These are phyloP conservation scores for Platorchestia sp. DNA, from an alignment of 1,140 invertebrate species.

Conservation along the genomic window DNA sequence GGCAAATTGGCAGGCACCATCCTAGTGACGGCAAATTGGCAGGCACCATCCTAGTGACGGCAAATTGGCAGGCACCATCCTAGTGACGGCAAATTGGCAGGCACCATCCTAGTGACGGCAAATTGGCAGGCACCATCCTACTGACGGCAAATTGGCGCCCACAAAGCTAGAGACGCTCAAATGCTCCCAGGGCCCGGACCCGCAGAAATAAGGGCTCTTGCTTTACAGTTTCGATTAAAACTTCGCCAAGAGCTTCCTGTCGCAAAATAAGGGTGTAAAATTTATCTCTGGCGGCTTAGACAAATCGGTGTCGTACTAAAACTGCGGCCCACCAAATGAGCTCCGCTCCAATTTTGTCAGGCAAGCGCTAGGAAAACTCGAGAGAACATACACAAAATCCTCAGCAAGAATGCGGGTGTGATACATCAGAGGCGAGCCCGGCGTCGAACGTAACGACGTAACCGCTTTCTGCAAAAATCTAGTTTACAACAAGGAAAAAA, in stretches of 20 bases:
- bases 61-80: not conserved
- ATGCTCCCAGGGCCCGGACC: not conserved
- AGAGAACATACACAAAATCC: not conserved
- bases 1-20: too few species aligned
- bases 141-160: not conserved
- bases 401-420: not conserved
- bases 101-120: not conserved
- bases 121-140: not conserved
- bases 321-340: not conserved
- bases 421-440: not conserved
- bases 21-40: not conserved
- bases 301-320: slow-evolving; percentile 24
- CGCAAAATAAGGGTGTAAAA: not conserved
- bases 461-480: too few species aligned
- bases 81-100: not conserved
- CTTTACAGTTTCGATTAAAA: slow-evolving; percentile 37
- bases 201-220: slow-evolving; percentile 8
- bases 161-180: not conserved
- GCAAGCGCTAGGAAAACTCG: not conserved
- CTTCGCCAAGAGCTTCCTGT: slow-evolving; percentile 44
- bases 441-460: too few species aligned
- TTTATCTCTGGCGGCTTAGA: slow-evolving; percentile 31
- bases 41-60: not conserved
- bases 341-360: not conserved
- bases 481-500: too few species aligned